Evolutionary conservation across 1,140 invertebrate species (phyloP).

Genomic region (Neomicropteryx cornuta): DNA sequence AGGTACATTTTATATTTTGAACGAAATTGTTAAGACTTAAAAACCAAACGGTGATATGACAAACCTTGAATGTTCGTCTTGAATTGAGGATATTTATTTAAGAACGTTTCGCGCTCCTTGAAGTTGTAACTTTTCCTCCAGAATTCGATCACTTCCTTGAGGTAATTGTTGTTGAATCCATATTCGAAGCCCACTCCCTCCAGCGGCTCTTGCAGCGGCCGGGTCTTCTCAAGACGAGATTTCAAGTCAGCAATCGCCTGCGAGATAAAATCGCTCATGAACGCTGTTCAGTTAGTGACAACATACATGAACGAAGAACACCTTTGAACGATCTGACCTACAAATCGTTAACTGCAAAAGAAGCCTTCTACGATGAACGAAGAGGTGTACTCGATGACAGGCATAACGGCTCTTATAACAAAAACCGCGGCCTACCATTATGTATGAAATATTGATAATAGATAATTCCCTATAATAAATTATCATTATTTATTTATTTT

Average conservation of each 20-base stretch:
- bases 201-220: slow-evolving; percentile 40
- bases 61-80: slow-evolving; percentile 47
- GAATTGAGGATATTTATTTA: slow-evolving; percentile 59
- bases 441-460: too few species aligned
- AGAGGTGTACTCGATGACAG: background rate
- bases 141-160: slow-evolving; percentile 49
- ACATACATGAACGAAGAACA: background rate
- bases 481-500: too few species aligned
- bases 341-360: too few species aligned
- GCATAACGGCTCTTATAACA: too few species aligned
- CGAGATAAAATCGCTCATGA: slow-evolving; percentile 3
- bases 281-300: background rate
- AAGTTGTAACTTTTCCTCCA: slow-evolving; percentile 56
- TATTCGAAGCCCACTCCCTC: slow-evolving; percentile 49
- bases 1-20: too few species aligned
- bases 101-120: slow-evolving; percentile 43
- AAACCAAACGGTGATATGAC: too few species aligned
- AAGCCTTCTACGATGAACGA: background rate
- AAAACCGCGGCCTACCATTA: too few species aligned
- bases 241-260: slow-evolving; percentile 47
- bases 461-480: too few species aligned
- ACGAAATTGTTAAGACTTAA: too few species aligned
- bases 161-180: slow-evolving; percentile 39
- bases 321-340: too few species aligned
- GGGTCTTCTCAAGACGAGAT: slow-evolving; percentile 36